Base-by-base conservation (phyloP, 2,797 vertebrate species). In the Todus mexicanus region DNA sequence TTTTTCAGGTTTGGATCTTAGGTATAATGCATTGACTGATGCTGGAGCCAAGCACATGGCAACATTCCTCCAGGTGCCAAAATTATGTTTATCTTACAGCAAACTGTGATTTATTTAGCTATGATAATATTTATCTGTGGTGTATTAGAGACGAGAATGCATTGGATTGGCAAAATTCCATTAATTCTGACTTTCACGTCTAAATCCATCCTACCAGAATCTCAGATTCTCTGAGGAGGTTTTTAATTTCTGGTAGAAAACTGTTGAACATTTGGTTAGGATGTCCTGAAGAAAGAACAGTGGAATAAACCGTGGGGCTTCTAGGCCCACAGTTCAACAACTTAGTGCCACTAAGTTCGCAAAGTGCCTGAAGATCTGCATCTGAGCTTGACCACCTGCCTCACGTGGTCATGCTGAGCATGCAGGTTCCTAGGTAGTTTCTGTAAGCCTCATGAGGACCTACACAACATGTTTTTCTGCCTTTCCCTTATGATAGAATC, bases 11-110 rank as follows among this genome's bases (percentile, higher is more conserved):
- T 96, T 99, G 81, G 98, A 99, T 89, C 74, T 99, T 50, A 94
- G 97, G 27, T 99, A 97, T 72, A 99, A 99, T 47, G 51, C 95
- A 76, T 74, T 99, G 70, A 97, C 97, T 19, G 98, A 99, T 89
- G 88, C 91, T 65, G 99, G 98, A 18, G 98, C 96, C 4, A 73
- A 60, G 69, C 96, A 98, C 45, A 43, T 98, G 12, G 97, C 98
- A 50, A 84, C 93, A 3, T 97, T 99, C 31, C 94, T 99, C 45
- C 95, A 98, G 98, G 99, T 99, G 61, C 63, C 78, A 86, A 65
- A 80, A 48, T n/a, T 3, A 79, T 51, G 17, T 78, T 91, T 82
- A 25, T 53, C 38, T 56, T 92, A 80, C 88, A 43, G 26, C 65
- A 59, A 7, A 9, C 50, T 87, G 35, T 48, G 27, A 70, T 82